Evolutionary conservation across 1,140 invertebrate genomes (phyloP), one percentile per base, ranked within the genome.

Genomic region (Acromyrmex echinatior): DNA sequence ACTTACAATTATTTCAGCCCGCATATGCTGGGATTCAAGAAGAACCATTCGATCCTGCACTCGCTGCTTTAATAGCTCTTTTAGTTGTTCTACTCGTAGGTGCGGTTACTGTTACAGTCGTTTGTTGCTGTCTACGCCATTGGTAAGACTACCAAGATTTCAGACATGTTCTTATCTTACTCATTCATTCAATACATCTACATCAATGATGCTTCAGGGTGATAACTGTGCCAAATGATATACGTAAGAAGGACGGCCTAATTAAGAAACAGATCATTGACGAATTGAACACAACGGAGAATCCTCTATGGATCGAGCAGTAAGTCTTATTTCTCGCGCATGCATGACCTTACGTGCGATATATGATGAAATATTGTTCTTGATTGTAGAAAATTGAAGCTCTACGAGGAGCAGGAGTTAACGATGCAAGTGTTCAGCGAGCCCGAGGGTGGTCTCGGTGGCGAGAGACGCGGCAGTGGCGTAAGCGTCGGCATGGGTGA

Each of bases 301-400:
- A 99, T 96, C 98, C 98, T 0, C 95, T 99, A 0, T 99, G 98
- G 98, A 97, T 98, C 65, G 98, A 99, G 96, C 98, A 98, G 97
- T 98, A 93, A 96, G 97, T 96, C 7, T 12, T 3, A n/a, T 77
- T 45, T 63, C n/a, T 9, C 14, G 10, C 45, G 7, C 10, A 21
- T 0, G 0, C 0, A 51, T 49, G 21, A 51, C 31, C 3, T 56
- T 4, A 45, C 5, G 1, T 10, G 16, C 2, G 7, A 28, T 70
- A 56, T 66, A 28, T 25, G 12, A 45, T 7, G 2, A 60, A 39
- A 60, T 0, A 12, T 65, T 66, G 63, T 49, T 63, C 60, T 71
- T 14, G 25, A 80, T 91, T 93, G 92, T 14, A 98, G 97, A 91
- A 98, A 98, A 96, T 95, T 98, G 21, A 97, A 98, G 92, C 96